Base-by-base conservation (phyloP, 2,888 invertebrate species). In the Cheilosia variabilis region DNA sequence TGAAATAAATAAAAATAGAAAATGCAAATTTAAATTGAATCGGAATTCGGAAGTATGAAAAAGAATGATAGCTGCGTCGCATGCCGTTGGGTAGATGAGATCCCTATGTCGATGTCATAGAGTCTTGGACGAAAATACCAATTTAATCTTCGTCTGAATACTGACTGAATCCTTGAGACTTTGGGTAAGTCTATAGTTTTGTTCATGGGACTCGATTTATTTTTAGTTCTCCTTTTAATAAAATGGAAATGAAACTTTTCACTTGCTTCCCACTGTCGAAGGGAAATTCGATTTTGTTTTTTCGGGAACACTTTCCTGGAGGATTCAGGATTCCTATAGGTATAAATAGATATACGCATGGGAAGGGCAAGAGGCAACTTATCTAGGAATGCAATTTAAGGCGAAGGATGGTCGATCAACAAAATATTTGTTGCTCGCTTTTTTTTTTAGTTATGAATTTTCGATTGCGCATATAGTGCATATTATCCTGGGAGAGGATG, bases 21-120 rank as follows among this genome's bases (percentile, higher is more conserved):
- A 79, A 83, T 83, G 83, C 73, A 83, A 83, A 83, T 83, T 79
- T 73, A 83, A 83, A 83, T 79, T 83, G 83, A 79, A 83, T 79
- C 73, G 79, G 72, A 78, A 79, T 79, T 79, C 73, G 79, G 72
- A 78, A 78, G 68, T 60, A 78, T 68, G 79, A 50, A 68, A 58
- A 71, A 68, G 71, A 79, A 73, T 69, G 73, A 83, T 73, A 79
- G 65, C 45, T 17, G 19, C 43, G 43, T 9, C 37, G 37, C 63
- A 62, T 58, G 34, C 19, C 53, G 37, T 52, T 15, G 31, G 9
- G 31, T 31, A 60, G 76, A 58, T 31, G 50, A 10, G 24, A 55
- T 45, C 52, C 72, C 68, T 72, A 47, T 68, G 72, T 68, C 66
- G 57, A 34, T 82, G 82, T 82, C 66, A 66, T 73, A 45, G 6